phyloP scores from a whole-genome alignment of 1,140 invertebrate species.

The Drepana arcuata region DNA sequence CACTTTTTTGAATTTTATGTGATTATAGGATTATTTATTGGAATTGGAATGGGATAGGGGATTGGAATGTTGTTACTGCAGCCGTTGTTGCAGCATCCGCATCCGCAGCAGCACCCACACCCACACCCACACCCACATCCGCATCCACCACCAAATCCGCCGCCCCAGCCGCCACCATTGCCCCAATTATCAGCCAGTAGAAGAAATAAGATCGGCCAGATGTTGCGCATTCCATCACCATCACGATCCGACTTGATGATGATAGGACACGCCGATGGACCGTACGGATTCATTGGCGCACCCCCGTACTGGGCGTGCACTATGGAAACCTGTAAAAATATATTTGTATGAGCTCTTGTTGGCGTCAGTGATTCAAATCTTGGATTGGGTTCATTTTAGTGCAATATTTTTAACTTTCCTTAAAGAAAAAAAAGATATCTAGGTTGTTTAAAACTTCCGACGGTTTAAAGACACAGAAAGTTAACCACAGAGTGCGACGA shows the following conservation, averaged over 20 bases:
- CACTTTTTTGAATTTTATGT: slow-evolving; percentile 7
- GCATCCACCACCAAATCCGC: slow-evolving; percentile 6
- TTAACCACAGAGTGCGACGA: too few relatives aligned
- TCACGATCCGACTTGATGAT: slow-evolving; percentile 20
- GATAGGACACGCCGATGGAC: slow-evolving; percentile 24
- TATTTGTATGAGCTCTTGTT: neutral
- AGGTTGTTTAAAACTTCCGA: too few relatives aligned
- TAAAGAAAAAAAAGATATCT: too few relatives aligned
- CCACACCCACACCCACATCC: too few relatives aligned
- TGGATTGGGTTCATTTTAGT: neutral
- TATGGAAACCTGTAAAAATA: slow-evolving; percentile 16
- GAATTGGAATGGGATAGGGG: slow-evolving; percentile 35
- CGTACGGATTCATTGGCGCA: slow-evolving; percentile 10
- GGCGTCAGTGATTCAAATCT: neutral
- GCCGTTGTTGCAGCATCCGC: slow-evolving; percentile 10
- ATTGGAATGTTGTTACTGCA: slow-evolving; percentile 22
- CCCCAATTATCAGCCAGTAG: slow-evolving; percentile 20
- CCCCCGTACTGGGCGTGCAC: slow-evolving; percentile 24
- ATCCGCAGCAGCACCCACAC: slow-evolving; percentile 10
- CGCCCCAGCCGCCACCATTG: slow-evolving; percentile 4
- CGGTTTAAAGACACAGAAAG: too few relatives aligned
- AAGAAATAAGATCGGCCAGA: slow-evolving; percentile 32
- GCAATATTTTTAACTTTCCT: too few relatives aligned
- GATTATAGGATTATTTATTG: slow-evolving; percentile 21
- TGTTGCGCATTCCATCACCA: slow-evolving; percentile 19